Conservation (phyloP, 1,140 invertebrate species). For the Tribolium madens region DNA sequence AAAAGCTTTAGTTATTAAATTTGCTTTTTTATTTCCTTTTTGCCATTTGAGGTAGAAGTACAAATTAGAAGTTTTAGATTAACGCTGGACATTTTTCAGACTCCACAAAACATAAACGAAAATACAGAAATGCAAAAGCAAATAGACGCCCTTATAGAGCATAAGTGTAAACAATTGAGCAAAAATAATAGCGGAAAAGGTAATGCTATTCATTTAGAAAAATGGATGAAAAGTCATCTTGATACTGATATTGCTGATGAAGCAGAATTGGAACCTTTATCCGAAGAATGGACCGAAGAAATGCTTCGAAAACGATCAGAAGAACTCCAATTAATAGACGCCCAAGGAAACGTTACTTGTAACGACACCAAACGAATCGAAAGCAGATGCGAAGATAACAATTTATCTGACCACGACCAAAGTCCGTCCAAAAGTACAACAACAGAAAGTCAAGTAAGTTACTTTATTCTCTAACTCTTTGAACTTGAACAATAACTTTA, state of each 20-base stretch:
- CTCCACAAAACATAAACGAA: conserved; percentile 57
- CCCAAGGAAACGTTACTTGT: conserved; percentile 59
- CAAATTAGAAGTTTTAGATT: conserved; percentile 34
- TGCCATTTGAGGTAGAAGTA: conserved; percentile 28
- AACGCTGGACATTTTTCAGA: conserved; percentile 56
- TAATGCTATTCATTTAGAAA: conserved; percentile 75
- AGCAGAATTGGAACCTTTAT: conserved; percentile 68
- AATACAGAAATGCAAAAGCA: conserved; percentile 66
- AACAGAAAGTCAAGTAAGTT: conserved; percentile 77
- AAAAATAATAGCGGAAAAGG: conserved; percentile 71
- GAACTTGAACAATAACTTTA: conserved; percentile 56
- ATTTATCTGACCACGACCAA: conserved; percentile 69
- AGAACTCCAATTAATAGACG: conserved; percentile 73
- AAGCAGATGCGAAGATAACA: conserved; percentile 63
- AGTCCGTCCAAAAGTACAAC: conserved; percentile 79
- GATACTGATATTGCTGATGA: conserved; percentile 64
- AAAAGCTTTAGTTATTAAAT: conserved; percentile 60
- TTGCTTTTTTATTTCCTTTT: conserved; percentile 63
- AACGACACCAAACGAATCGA: conserved; percentile 63
- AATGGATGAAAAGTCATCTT: conserved; percentile 78
- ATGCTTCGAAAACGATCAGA: conserved; percentile 75
- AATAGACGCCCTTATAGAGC: conserved; percentile 71
- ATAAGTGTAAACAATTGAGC: conserved; percentile 71
- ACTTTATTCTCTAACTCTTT: neutral
- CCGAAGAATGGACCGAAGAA: conserved; percentile 79